phyloP scores from a whole-genome alignment of 35 echinoderm and acorn worm genomes.

The Holothuria glaberrima region DNA sequence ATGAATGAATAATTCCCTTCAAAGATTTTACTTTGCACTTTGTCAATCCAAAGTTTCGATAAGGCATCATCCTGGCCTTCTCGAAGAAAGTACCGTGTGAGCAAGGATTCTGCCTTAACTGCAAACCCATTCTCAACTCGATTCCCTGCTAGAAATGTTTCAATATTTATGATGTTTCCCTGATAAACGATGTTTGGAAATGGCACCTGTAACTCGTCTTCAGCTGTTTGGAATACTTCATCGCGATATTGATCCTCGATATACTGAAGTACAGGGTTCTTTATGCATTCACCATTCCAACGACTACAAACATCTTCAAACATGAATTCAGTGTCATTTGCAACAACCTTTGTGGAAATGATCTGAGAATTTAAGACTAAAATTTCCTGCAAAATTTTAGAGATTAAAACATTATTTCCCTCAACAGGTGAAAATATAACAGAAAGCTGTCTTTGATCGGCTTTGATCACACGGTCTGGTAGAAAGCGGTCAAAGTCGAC shows the following conservation, averaged over 20 bases:
- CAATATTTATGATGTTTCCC: neutral
- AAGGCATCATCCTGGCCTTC: neutral
- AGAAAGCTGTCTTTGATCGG: too few species aligned
- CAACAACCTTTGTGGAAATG: neutral
- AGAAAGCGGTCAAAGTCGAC: too few species aligned
- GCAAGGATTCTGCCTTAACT: neutral
- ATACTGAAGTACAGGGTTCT: neutral
- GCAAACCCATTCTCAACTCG: too few species aligned
- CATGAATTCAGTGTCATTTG: neutral
- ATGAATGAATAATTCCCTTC: neutral
- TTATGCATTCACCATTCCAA: slow-evolving; percentile 6
- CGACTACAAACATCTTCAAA: neutral
- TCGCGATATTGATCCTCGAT: neutral
- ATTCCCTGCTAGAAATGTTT: neutral
- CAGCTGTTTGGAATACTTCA: neutral
- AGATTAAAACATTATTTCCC: neutral
- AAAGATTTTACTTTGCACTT: neutral
- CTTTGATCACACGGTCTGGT: too few species aligned
- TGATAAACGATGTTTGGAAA: neutral
- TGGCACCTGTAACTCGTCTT: neutral
- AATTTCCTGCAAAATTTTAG: neutral
- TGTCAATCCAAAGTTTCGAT: neutral
- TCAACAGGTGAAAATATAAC: neutral
- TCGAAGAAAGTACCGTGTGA: neutral
- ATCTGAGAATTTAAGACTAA: neutral